Base-by-base conservation (phyloP, 1,140 invertebrate species). In the Luehdorfia chinensis region DNA sequence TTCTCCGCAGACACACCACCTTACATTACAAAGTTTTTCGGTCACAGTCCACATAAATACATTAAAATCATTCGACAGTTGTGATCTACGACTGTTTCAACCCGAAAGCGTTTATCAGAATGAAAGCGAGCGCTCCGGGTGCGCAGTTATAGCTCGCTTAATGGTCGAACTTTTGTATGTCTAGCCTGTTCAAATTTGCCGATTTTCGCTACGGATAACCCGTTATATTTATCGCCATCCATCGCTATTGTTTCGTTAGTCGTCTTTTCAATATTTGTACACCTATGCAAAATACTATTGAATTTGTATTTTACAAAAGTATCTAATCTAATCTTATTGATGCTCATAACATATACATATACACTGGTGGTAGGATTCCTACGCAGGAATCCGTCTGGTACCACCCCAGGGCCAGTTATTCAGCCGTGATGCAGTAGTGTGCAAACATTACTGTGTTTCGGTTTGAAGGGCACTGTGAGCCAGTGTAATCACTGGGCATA, bases 131-230 rank as follows among this genome's bases (percentile, higher is more conserved):
- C 12, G 12, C 23, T 16, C 39, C 36, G 12, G 23, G 13, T 11
- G n/a, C 37, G 47, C 36, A 45, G 37, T 45, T 36, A 43, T 43
- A 47, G 39, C 43, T 33, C 32, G 47, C 9, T 57, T 67, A 70
- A 70, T 65, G 58, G 58, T 9, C 31, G 31, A 62, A 70, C 64
- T 67, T 69, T 65, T 56, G 61, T 57, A 50, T 58, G 47, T 53
- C 45, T 52, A 48, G 34, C 39, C 44, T 57, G 60, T 64, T 66
- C 55, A 63, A 69, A 69, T 69, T 69, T 66, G 55, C 47, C 54
- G 57, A 69, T 69, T 69, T 69, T 59, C 56, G 47, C 56, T 39
- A 33, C 52, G 64, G 54, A 62, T 59, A 57, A 54, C 50, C 39
- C 25, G 18, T 50, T 47, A 49, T 62, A 65, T 68, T 68, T 65